Conservation (phyloP, 1,140 invertebrate species). For the Meloidogyne hapla region DNA sequence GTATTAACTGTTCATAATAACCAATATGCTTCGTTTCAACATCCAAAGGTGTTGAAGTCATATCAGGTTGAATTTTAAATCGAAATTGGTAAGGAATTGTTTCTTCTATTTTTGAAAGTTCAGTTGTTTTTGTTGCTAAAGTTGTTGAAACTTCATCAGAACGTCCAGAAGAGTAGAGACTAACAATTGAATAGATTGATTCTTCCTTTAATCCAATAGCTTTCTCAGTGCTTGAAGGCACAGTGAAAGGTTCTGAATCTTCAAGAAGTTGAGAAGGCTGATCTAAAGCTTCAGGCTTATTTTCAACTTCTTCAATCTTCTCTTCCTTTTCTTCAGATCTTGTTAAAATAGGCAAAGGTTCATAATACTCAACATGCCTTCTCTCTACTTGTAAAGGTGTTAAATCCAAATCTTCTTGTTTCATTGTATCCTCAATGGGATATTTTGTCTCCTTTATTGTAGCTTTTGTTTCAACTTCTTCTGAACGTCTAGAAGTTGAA, state of each 20-base stretch:
- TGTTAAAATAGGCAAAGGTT: neutral
- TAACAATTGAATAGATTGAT: neutral
- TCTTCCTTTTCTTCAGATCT: neutral
- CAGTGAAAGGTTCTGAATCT: no score
- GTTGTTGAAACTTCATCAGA: conserved; percentile 4
- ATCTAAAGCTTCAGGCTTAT: neutral
- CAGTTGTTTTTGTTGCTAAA: neutral
- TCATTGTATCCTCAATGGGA: no score
- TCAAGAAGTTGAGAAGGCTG: no score
- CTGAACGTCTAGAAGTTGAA: no score
- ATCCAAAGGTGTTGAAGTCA: neutral
- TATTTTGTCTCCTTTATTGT: no score
- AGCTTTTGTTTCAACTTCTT: no score
- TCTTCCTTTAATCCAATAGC: neutral
- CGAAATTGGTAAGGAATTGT: neutral
- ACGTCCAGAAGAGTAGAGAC: neutral
- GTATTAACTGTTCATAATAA: neutral
- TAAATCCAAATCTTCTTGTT: no score
- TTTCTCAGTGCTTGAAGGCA: no score
- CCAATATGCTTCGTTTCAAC: neutral
- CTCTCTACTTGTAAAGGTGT: no score
- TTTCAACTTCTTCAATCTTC: neutral
- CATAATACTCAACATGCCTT: no score
- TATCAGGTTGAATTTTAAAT: neutral
- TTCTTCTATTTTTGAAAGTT: neutral